Evolutionary conservation across 2,888 invertebrate genomes (phyloP).

Genomic region (Macrophya annulata): DNA sequence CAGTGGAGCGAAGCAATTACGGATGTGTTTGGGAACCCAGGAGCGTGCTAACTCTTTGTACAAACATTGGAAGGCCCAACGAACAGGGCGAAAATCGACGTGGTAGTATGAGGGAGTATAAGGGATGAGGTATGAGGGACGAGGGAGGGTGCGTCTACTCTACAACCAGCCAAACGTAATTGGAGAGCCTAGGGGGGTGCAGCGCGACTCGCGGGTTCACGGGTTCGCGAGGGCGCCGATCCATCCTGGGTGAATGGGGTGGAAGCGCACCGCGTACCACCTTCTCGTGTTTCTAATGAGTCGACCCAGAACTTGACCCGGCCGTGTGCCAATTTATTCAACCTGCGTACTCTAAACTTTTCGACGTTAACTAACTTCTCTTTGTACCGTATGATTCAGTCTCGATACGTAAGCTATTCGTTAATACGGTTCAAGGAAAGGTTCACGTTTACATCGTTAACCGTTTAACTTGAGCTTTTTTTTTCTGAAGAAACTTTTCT

Average conservation of each 20-base stretch:
- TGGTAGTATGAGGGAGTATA: background rate
- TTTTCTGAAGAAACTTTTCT: background rate
- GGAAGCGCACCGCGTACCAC: slow-evolving; percentile 47
- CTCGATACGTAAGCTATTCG: slow-evolving; percentile 12
- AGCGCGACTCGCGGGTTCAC: slow-evolving; percentile 53
- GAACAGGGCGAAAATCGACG: slow-evolving; percentile 46
- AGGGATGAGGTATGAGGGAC: background rate
- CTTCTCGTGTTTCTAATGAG: slow-evolving; percentile 75
- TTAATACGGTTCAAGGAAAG: background rate
- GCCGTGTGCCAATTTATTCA: slow-evolving; percentile 62
- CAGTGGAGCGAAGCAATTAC: slow-evolving; percentile 78
- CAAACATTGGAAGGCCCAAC: slow-evolving; percentile 54
- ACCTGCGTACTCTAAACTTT: slow-evolving; percentile 44
- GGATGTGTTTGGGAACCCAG: slow-evolving; percentile 61
- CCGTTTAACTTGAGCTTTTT: background rate
- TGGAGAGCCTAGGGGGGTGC: slow-evolving; percentile 65
- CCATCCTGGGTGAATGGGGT: slow-evolving; percentile 45
- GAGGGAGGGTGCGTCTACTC: slow-evolving; percentile 46
- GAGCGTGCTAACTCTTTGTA: slow-evolving; percentile 73
- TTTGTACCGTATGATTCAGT: slow-evolving; percentile 43
- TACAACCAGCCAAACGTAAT: slow-evolving; percentile 63
- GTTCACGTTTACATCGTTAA: background rate
- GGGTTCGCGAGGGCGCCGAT: slow-evolving; percentile 54
- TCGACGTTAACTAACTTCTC: slow-evolving; percentile 48
- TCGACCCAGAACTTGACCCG: slow-evolving; percentile 78